Evolutionary conservation across 2,797 vertebrate genomes (phyloP), one percentile per base, ranked within the genome.

Genomic region (Acanthopagrus latus): DNA sequence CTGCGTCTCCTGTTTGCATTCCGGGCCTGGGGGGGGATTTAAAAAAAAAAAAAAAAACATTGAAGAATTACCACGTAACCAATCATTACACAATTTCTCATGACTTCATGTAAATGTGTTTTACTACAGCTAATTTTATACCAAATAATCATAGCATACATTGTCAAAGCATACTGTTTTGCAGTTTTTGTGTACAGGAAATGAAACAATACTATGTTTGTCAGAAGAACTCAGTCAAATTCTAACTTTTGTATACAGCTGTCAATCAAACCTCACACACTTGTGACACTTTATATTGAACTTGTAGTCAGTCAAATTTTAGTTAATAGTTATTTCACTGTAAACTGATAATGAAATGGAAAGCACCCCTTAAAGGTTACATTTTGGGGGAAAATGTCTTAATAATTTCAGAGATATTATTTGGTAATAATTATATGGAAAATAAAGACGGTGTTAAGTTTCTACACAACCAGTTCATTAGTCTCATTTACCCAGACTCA

Each of bases 1-100:
- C 97, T 94, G 73, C 97, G 95, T 70, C 91, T 97, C 63, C 98
- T 96, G 87, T 88, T 90, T 9, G 64, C 7, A 56, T 59, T 91
- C 18, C 69, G 83, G 18, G 63, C 44, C 93, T 93, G 85, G 11
- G 13, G 12, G 25, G 71, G 33, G 72, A 54, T 27, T 27, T 4
- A 27, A 27, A 27, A n/a, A n/a, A n/a, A n/a, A n/a, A n/a, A n/a
- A n/a, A n/a, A n/a, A n/a, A n/a, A n/a, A n/a, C n/a, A 27, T 27
- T 3, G 3, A 27, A 27, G 27, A 27, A 27, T 27, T 27, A 27
- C 27, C 9, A 70, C 6, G 14, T 18, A 47, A 10, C 29, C 5
- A 33, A 33, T 33, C 29, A 33, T 33, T 33, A 33, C 5, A 33
- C 33, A 33, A 33, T 8, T 33, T 33, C 2, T 33, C 33, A 33